Evolutionary conservation across 2,113 vertebrate genomes (phyloP), one percentile per base, ranked within the genome.

Genomic region (Halcyon malimbica): DNA sequence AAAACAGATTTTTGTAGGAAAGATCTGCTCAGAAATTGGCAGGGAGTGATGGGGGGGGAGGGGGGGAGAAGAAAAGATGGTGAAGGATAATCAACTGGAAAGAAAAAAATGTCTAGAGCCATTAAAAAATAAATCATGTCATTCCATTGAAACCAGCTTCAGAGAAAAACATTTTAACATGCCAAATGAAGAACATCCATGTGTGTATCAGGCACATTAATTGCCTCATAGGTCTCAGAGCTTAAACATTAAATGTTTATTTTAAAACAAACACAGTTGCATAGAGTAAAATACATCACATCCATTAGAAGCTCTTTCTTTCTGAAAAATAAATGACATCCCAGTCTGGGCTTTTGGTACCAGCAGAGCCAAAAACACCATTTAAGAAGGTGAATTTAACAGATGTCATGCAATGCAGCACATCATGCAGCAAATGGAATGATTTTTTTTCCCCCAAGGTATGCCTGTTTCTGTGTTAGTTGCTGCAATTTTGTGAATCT

Each of bases 381-480:
- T 68, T 87, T 92, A n/a, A 69, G 90, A 83, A 86, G 92, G 93
- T 86, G 90, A 88, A 74, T 70, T 67, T 86, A 74, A 88, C 79
- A 80, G 54, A 77, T 91, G 92, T 70, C 95, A 79, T 21, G 23
- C 2, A 0, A 33, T 5, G 56, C 59, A 70, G 76, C 24, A 48
- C 10, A n/a, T 29, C 87, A 54, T 14, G 25, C 29, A 33, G 67
- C 54, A 10, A 74, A 25, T 0, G 0, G 60, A 50, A 23, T 42
- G 4, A 1, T 37, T 35, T 28, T 12, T 77, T 31, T 20, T 3
- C 0, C 10, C 5, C 9, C 3, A 1, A 75, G 39, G 17, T 19
- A 15, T 14, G 21, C 0, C 1, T 10, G 15, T 5, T 81, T 59
- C 19, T 29, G 33, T 75, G 26, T 35, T n/a, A 51, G 16, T 48